Conservation (phyloP, 2,888 invertebrate genomes). For the Invenusta paracnida region DNA sequence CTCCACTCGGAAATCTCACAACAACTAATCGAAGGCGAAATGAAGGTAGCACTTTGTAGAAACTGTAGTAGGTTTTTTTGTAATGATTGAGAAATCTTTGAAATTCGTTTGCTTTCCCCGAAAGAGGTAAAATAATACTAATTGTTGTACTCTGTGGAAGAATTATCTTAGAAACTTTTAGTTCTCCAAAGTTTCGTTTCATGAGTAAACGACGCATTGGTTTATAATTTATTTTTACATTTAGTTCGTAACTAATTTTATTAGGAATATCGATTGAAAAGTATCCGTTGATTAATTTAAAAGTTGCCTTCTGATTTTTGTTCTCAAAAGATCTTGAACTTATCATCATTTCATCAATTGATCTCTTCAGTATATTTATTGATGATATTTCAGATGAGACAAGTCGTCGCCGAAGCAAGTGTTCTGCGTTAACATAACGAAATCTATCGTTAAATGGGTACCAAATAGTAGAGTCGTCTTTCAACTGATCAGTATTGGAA, state of each 20-base stretch:
- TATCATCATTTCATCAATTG: background rate
- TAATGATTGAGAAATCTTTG: background rate
- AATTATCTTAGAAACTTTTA: background rate
- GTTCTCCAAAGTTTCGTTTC: background rate
- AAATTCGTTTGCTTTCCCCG: background rate
- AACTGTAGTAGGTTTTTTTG: background rate
- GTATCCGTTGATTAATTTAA: background rate
- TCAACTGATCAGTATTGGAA: background rate
- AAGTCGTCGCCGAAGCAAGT: background rate
- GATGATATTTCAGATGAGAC: background rate
- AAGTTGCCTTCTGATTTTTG: background rate
- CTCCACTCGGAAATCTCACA: background rate
- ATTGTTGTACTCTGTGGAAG: background rate
- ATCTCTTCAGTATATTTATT: no score
- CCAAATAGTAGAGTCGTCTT: background rate
- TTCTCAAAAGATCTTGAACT: no score
- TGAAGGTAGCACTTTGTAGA: background rate
- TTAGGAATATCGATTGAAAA: background rate
- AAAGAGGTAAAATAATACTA: background rate
- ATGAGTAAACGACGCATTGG: background rate
- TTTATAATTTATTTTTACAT: background rate
- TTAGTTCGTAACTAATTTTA: background rate
- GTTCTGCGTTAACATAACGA: constrained; percentile 5
- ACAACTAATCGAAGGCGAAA: background rate
- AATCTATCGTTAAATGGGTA: background rate